Evolutionary conservation across 1,140 invertebrate genomes (phyloP), one percentile per base, ranked within the genome.

Genomic region (Lysiphlebus fabarum): DNA sequence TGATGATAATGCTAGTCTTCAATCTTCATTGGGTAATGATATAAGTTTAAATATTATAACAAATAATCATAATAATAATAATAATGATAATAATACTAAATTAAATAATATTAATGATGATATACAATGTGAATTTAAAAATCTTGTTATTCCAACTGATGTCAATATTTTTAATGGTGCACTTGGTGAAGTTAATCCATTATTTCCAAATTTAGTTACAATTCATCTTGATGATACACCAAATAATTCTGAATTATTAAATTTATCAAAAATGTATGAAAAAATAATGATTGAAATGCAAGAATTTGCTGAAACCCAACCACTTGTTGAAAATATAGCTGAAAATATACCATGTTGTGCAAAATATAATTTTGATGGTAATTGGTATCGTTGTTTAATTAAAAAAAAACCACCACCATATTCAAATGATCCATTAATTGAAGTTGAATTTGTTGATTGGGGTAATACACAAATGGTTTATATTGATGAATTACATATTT

Each of bases 361-460:
- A 2, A 61, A 68, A 41, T 78, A 65, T 49, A 17, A 43, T 3
- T n/a, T 17, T 6, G 75, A 79, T 56, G 55, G 58, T 2, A 37
- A 43, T 1, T 80, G 77, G 75, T 88, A 87, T 66, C 79, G 87
- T 56, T 85, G 83, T 17, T 65, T 74, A 53, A 78, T 88, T 7
- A 7, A 26, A 1, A 11, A 41, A 41, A 41, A 7, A 26, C 17
- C 17, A 26, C 17, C 12, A 8, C 45, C 45, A 26, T 47, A 17
- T 47, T 36, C n/a, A 14, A 38, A 12, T 10, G 37, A 36, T 48
- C 17, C 44, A 8, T 38, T 48, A 10, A 75, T 84, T 56, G 63
- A 75, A 5, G 80, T 88, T 2, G 68, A 78, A 56, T 87, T 83
- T 64, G 72, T 89, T 2, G 87, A 89, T 67, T 88, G 83, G 62